These are phyloP conservation scores for Drosophila greeni DNA, from an alignment of 2,888 invertebrate genomes.

Conservation along the genomic window DNA sequence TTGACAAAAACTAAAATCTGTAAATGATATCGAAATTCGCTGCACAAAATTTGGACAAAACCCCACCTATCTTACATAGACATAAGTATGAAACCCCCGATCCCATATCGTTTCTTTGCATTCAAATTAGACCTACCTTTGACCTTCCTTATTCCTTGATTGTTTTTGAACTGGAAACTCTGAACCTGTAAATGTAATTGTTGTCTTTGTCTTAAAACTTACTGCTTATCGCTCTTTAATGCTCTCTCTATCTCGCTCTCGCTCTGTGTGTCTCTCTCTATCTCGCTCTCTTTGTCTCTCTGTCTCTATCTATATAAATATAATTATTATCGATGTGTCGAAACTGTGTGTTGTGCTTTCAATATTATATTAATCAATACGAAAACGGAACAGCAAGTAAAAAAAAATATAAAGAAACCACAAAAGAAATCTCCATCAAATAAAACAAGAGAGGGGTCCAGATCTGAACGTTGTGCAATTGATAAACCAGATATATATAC, in stretches of 20 bases:
- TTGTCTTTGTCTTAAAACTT: slow-evolving; percentile 29
- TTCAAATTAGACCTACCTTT: slow-evolving; percentile 10
- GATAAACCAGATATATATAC: slow-evolving; percentile 46
- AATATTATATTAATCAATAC: slow-evolving; percentile 57
- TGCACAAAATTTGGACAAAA: slow-evolving; percentile 41
- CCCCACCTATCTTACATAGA: slow-evolving; percentile 21
- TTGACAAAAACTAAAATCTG: slow-evolving; percentile 23
- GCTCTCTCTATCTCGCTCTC: slow-evolving; percentile 29
- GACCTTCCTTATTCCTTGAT: slow-evolving; percentile 4
- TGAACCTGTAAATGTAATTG: slow-evolving; percentile 34
- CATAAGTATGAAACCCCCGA: slow-evolving; percentile 17
- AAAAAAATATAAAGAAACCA: slow-evolving; percentile 23
- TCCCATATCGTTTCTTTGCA: slow-evolving; percentile 24
- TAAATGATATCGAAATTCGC: slow-evolving; percentile 35
- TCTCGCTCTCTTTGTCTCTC: slow-evolving; percentile 32
- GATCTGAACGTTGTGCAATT: slow-evolving; percentile 74
- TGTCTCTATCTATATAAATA: slow-evolving; percentile 52
- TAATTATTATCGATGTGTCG: slow-evolving; percentile 60
- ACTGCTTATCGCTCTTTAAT: slow-evolving; percentile 19
- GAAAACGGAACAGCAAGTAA: slow-evolving; percentile 43
- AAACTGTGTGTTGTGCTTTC: slow-evolving; percentile 74
- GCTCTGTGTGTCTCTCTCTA: slow-evolving; percentile 24
- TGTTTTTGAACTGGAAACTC: slow-evolving; percentile 22
- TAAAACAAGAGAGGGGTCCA: slow-evolving; percentile 76
- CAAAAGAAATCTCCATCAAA: slow-evolving; percentile 48